phyloP scores from a whole-genome alignment of 2,797 vertebrate species.

The Odontamblyopus rebecca region DNA sequence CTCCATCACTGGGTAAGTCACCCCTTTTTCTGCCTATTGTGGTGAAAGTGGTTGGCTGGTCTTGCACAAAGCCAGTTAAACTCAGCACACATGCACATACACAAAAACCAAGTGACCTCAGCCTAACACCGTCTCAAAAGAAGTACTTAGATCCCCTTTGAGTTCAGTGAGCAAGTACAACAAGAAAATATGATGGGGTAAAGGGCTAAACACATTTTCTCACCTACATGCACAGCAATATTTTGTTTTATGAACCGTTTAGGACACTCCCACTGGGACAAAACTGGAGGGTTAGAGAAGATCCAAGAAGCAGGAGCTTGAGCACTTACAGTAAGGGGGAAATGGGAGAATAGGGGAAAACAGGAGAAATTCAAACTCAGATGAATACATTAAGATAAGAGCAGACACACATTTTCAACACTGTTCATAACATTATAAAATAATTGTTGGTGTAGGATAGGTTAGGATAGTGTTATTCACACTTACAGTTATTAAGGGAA shows the following conservation, averaged over 20 bases:
- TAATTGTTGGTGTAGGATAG: no score
- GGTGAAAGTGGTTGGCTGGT: slow-evolving; percentile 46
- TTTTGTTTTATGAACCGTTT: slow-evolving; percentile 63
- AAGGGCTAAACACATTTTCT: slow-evolving; percentile 62
- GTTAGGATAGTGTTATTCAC: no score
- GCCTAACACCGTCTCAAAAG: slow-evolving; percentile 53
- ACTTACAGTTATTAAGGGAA: background rate
- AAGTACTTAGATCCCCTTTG: slow-evolving; percentile 59
- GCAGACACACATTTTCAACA: background rate
- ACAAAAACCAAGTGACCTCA: slow-evolving; percentile 58
- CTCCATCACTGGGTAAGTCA: slow-evolving; percentile 47
- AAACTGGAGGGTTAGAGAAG: slow-evolving; percentile 36
- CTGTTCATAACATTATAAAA: background rate
- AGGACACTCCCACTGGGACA: slow-evolving; percentile 56
- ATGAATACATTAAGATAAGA: slow-evolving; percentile 21
- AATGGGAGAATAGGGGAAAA: background rate
- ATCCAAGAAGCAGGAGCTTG: slow-evolving; percentile 36
- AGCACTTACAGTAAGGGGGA: slow-evolving; percentile 17
- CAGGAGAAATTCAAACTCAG: background rate
- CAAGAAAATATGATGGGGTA: slow-evolving; percentile 51
- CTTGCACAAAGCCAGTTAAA: slow-evolving; percentile 61
- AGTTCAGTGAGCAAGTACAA: slow-evolving; percentile 65
- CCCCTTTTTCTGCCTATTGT: slow-evolving; percentile 48
- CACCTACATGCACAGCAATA: slow-evolving; percentile 50
- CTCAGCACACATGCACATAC: slow-evolving; percentile 47